phyloP scores from a whole-genome alignment of 2,113 vertebrate genomes.

The Ptyas mucosa region DNA sequence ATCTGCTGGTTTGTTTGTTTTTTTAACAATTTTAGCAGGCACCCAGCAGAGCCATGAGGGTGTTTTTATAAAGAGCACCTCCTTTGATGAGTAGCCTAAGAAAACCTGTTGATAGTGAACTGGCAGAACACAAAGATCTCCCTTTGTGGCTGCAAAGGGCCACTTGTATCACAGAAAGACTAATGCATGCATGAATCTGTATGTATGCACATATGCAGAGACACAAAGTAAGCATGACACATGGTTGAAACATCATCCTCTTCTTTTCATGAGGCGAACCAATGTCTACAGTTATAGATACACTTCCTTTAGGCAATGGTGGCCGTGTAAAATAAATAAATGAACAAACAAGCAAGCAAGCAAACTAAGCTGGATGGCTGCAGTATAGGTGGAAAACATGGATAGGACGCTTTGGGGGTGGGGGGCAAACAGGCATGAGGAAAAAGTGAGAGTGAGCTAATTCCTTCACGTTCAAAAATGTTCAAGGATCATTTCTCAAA shows the following conservation, averaged over 20 bases:
- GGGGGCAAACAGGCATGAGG: neutral
- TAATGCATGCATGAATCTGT: neutral
- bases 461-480: neutral
- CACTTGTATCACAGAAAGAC: neutral
- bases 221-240: neutral
- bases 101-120: neutral
- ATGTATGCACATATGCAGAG: neutral
- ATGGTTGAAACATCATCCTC: neutral
- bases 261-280: neutral
- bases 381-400: neutral
- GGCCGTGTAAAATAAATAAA: neutral
- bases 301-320: neutral
- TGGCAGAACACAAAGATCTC: slow-evolving; percentile 19
- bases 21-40: slow-evolving; percentile 3
- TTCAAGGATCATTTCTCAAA: neutral
- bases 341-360: neutral
- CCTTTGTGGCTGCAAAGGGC: neutral
- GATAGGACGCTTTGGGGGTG: neutral
- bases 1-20: neutral
- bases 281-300: neutral
- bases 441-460: neutral
- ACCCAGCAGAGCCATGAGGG: slow-evolving; percentile 6
- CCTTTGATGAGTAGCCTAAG: slow-evolving; percentile 7
- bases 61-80: slow-evolving; percentile 13
- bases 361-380: neutral